Evolutionary conservation across 2,888 invertebrate species (phyloP).

Genomic region (Hoplodrina blanda): DNA sequence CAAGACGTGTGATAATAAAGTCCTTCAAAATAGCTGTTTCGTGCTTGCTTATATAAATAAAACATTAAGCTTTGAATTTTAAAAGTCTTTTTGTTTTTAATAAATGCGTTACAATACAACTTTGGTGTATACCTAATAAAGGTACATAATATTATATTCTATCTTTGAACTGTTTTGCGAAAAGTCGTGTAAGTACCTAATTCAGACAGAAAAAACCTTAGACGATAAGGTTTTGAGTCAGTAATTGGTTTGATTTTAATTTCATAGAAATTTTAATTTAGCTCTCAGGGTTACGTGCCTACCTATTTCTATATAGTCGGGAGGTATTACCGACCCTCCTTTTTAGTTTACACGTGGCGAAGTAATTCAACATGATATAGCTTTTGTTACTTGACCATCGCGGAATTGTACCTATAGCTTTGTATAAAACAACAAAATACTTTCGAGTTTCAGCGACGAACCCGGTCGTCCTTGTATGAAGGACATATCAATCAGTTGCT

Average conservation of each 20-base stretch:
- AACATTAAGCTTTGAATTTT: background rate
- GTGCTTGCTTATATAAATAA: background rate
- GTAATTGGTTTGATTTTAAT: constrained; percentile 7
- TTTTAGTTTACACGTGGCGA: constrained; percentile 22
- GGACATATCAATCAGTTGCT: constrained; percentile 55
- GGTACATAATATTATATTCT: background rate
- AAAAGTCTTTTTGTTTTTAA: background rate
- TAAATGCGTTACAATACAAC: background rate
- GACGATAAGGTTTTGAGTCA: background rate
- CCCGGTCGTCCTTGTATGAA: constrained; percentile 53
- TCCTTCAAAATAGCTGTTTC: background rate
- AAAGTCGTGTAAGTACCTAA: background rate
- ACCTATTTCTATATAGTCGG: background rate
- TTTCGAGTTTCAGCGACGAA: constrained; percentile 24
- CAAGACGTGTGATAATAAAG: background rate
- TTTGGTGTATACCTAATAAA: background rate
- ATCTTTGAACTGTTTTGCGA: background rate
- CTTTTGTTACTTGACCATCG: constrained; percentile 11
- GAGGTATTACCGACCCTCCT: constrained; percentile 1
- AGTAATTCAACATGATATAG: constrained; percentile 4
- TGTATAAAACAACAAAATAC: constrained; percentile 15
- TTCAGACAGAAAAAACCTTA: background rate
- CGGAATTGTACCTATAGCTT: background rate
- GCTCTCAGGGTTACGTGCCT: background rate
- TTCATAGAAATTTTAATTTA: background rate